These are phyloP conservation scores for Parotocinclus haroldoi DNA, from an alignment of 2,797 vertebrate species.

Conservation along the genomic window DNA sequence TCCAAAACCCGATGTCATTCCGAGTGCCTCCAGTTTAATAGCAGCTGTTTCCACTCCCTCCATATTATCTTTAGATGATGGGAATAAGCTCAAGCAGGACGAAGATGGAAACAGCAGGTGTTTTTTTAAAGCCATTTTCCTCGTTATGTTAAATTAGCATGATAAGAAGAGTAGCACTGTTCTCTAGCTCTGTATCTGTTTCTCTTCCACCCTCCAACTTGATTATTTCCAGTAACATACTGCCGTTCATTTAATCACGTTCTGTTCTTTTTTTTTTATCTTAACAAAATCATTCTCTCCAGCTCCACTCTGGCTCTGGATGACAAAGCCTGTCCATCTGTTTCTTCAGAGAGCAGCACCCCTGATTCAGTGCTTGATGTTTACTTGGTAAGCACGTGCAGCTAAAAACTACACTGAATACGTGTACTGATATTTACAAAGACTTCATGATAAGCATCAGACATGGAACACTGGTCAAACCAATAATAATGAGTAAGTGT, in stretches of 20 bases:
- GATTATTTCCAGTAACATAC: neutral
- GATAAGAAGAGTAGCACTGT: neutral
- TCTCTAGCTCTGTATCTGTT: neutral
- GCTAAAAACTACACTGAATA: no score
- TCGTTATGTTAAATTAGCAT: neutral
- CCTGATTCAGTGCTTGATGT: slow-evolving; percentile 83
- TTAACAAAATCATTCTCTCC: slow-evolving; percentile 51
- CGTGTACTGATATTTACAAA: no score
- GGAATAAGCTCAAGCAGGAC: slow-evolving; percentile 27
- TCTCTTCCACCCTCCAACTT: no score
- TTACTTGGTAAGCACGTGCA: slow-evolving; percentile 78
- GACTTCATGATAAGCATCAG: no score
- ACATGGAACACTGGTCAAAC: no score
- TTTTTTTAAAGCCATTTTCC: no score
- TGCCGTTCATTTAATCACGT: neutral
- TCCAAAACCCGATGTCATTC: slow-evolving; percentile 63
- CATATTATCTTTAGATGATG: slow-evolving; percentile 40
- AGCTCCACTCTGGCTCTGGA: slow-evolving; percentile 83
- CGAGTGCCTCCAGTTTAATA: slow-evolving; percentile 22
- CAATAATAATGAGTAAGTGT: no score
- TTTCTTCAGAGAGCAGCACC: slow-evolving; percentile 66
- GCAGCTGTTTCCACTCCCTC: slow-evolving; percentile 35
- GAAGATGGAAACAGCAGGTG: slow-evolving; percentile 55
- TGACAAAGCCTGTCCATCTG: slow-evolving; percentile 71
- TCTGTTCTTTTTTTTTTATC: neutral